These are phyloP conservation scores for Tetranychus cinnabarinus DNA, from an alignment of 1,140 invertebrate species.

Conservation along the genomic window DNA sequence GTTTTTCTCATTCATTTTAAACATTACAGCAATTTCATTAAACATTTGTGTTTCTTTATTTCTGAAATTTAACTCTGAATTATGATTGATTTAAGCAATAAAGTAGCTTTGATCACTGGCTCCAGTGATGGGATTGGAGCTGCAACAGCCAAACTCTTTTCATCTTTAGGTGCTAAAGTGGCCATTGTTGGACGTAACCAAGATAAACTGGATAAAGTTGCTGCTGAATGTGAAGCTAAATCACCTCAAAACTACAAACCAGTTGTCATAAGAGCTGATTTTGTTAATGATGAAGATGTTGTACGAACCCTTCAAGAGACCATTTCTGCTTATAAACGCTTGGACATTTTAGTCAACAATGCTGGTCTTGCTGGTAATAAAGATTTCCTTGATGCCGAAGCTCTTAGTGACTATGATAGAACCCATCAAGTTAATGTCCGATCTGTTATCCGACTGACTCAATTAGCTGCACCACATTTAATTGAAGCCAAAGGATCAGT, in stretches of 20 bases:
- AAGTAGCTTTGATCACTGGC: background rate
- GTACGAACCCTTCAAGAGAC: background rate
- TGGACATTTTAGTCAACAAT: slow-evolving; percentile 2
- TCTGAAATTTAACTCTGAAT: no score
- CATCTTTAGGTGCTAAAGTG: slow-evolving; percentile 40
- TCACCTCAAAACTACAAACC: background rate
- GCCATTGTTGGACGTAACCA: slow-evolving; percentile 47
- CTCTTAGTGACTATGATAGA: background rate
- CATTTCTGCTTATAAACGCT: background rate
- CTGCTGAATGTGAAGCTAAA: slow-evolving; percentile 35
- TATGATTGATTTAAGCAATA: background rate
- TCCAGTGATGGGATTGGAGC: slow-evolving; percentile 66
- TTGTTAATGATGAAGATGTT: background rate
- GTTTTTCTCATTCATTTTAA: no score
- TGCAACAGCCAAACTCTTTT: slow-evolving; percentile 47
- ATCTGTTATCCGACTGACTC: background rate
- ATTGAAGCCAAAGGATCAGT: background rate
- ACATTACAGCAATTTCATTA: no score
- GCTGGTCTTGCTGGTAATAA: background rate
- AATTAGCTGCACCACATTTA: background rate
- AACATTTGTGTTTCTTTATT: no score
- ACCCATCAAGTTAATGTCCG: background rate
- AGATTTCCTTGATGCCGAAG: background rate
- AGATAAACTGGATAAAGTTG: slow-evolving; percentile 34
- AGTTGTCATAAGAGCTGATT: background rate